phyloP scores from a whole-genome alignment of 1,140 invertebrate species.

The Drosophila micromelanica region DNA sequence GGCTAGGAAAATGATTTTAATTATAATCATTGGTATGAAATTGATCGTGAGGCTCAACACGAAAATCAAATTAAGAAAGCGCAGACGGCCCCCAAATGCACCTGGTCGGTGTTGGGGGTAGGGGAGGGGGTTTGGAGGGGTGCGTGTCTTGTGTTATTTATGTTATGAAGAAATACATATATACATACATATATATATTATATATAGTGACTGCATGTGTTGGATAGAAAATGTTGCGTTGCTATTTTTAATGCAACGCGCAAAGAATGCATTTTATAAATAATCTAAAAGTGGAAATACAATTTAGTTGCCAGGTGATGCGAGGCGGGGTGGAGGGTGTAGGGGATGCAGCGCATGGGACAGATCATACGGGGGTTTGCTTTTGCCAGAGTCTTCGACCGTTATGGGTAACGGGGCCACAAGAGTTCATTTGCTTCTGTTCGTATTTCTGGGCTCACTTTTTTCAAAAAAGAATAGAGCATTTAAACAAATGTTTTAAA shows the following conservation, averaged over 20 bases:
- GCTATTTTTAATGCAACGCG: conserved; percentile 56
- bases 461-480: too few species aligned
- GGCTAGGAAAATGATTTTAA: conserved; percentile 68
- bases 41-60: conserved; percentile 76
- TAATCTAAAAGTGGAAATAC: conserved; percentile 61
- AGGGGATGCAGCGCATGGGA: conserved; percentile 2
- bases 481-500: too few species aligned
- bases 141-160: conserved; percentile 61
- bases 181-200: too few species aligned
- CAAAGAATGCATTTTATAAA: conserved; percentile 63
- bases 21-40: conserved; percentile 79
- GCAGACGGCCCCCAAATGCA: conserved; percentile 19
- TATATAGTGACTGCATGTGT: conserved; percentile 1
- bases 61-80: conserved; percentile 76
- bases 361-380: conserved; percentile 16
- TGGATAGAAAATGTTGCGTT: conserved; percentile 32
- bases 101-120: background rate
- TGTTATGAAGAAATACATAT: conserved; percentile 33
- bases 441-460: too few species aligned
- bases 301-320: conserved; percentile 54
- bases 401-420: too few species aligned
- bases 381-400: background rate
- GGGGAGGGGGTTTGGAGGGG: background rate
- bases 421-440: too few species aligned
- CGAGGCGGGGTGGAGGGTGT: background rate